phyloP scores from a whole-genome alignment of 2,888 invertebrate genomes.

The Apoda limacodes region DNA sequence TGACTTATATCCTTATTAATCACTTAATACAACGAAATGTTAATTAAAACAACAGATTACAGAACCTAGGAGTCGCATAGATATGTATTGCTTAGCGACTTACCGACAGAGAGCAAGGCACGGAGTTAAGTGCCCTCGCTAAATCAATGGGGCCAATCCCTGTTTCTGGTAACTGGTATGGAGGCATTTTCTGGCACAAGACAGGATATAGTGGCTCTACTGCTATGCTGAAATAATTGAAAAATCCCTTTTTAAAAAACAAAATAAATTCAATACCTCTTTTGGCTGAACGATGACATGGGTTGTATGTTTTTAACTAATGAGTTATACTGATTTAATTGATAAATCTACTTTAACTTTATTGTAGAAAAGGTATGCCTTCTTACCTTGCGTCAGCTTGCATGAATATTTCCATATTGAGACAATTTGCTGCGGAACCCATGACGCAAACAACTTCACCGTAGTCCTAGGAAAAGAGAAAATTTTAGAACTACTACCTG shows the following conservation, averaged over 20 bases:
- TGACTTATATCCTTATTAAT: too few relatives aligned
- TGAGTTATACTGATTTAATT: neutral
- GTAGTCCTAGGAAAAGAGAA: constrained; percentile 85
- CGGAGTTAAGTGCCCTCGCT: constrained; percentile 84
- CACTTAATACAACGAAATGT: too few relatives aligned
- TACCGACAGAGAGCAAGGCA: constrained; percentile 89
- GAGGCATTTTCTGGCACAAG: constrained; percentile 62
- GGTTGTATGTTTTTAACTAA: neutral
- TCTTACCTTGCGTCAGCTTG: constrained; percentile 89
- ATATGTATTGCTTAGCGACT: too few relatives aligned
- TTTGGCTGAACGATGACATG: too few relatives aligned
- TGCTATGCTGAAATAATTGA: constrained; percentile 76
- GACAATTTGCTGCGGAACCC: constrained; percentile 89
- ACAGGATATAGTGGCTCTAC: constrained; percentile 92
- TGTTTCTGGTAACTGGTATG: constrained; percentile 53
- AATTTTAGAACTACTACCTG: too few relatives aligned
- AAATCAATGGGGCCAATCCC: constrained; percentile 81
- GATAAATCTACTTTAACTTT: constrained; percentile 2
- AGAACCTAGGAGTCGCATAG: too few relatives aligned
- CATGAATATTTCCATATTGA: constrained; percentile 92
- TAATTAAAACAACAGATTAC: too few relatives aligned
- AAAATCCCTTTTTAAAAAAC: too few relatives aligned
- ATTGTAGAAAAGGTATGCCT: neutral
- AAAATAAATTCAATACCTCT: too few relatives aligned
- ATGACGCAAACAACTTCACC: constrained; percentile 96